Evolutionary conservation across 1,140 invertebrate genomes (phyloP), one percentile per base, ranked within the genome.

Genomic region (Copidosoma floridanum): DNA sequence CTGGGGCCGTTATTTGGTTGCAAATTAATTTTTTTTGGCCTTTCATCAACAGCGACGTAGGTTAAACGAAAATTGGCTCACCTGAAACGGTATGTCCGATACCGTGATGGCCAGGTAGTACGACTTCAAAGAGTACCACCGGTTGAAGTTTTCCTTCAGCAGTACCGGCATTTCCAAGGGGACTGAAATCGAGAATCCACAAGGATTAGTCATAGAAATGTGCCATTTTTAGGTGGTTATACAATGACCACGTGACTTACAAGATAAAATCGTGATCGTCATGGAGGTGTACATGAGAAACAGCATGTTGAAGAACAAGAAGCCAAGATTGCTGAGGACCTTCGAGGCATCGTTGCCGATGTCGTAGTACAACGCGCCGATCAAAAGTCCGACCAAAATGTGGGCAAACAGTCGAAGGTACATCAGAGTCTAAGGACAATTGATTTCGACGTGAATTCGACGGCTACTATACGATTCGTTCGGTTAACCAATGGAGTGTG

Each of bases 251-350:
- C 21, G 24, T 48, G 48, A 69, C 74, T 70, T 70, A 95, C 94
- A 98, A 66, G 95, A 97, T 58, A 98, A 85, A 72, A 98, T 95
- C 8, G 95, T 98, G 58, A 97, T 95, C 74, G 96, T 98, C 89
- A 98, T 95, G 1, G 95, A 95, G 1, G 95, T 96, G 81, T 98
- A 98, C 92, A 98, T 97, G 41, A 98, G 86, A 84, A 98, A 98
- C 64, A 98, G 82, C 89, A 98, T 94, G 74, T 95, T 96, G 86
- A 98, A 98, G 83, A 98, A 98, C 1, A 98, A 83, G 81, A 95
- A 97, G 54, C 94, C 95, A 67, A 96, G 86, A 77, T 99, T 99
- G 75, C 94, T 97, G 46, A 97, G 86, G 23, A 95, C 94, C 82
- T 98, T 97, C 64, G 89, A 89, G 64, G 92, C 94, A 72, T 97